A percentile compares a stretch with the other conserved stretches of the same genome.
phyloP scores from a whole-genome alignment of 1,140 invertebrate genomes.

The Limonius californicus region DNA sequence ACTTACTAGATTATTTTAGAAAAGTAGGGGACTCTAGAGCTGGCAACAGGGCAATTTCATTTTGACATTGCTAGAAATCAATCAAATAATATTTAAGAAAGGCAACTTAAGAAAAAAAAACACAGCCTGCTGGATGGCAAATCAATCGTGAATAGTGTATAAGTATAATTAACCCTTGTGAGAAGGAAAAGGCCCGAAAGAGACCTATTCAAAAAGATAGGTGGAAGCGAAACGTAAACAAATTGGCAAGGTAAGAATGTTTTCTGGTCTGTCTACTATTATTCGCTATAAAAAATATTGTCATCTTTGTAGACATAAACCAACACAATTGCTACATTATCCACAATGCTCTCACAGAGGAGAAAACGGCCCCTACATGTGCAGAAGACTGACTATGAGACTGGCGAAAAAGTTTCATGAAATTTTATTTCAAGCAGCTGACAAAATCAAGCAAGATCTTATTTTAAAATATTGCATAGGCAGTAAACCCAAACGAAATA shows the following conservation, averaged over 20 bases:
- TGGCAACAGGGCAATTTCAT: too few relatives aligned
- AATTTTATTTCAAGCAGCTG: background rate
- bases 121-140: too few relatives aligned
- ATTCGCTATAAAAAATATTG: background rate
- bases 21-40: too few relatives aligned
- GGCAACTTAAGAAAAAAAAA: too few relatives aligned
- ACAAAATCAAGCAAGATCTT: background rate
- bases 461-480: background rate
- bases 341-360: background rate
- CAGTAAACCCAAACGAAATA: background rate
- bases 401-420: background rate
- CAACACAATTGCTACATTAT: background rate
- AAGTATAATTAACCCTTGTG: background rate
- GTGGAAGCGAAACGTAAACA: background rate
- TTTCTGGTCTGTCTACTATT: background rate
- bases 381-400: background rate
- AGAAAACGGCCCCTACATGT: background rate
- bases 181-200: background rate
- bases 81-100: too few relatives aligned
- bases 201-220: background rate
- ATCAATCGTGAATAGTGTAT: too few relatives aligned
- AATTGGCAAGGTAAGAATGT: background rate
- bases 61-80: too few relatives aligned
- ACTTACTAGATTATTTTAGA: too few relatives aligned
- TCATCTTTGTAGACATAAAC: constrained; percentile 7